phyloP scores from a whole-genome alignment of 2,888 invertebrate species.

The Mimachlamys varia region DNA sequence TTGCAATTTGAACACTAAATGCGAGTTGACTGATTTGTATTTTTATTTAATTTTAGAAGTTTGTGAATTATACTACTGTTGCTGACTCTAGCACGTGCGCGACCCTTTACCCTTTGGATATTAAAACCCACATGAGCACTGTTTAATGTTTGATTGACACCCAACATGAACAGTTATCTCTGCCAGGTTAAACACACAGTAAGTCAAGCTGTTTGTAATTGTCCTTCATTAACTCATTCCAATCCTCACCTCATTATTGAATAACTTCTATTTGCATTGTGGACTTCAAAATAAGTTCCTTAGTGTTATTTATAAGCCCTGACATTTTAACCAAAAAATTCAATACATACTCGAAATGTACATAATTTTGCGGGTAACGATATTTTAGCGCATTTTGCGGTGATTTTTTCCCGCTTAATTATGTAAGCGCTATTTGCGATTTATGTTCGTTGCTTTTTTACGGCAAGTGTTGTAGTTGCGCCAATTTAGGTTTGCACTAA shows the following conservation, averaged over 20 bases:
- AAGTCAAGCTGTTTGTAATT: background rate
- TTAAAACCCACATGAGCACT: background rate
- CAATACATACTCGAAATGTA: too few species aligned
- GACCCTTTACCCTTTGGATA: conserved; percentile 20
- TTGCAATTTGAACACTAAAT: too few species aligned
- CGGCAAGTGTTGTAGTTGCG: too few species aligned
- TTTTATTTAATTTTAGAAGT: background rate
- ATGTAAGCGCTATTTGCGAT: too few species aligned
- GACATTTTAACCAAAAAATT: too few species aligned
- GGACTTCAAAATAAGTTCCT: background rate
- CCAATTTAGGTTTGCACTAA: too few species aligned
- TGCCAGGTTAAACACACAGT: background rate
- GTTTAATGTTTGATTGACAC: background rate
- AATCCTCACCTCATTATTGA: background rate
- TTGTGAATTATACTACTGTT: background rate
- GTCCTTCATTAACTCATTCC: background rate
- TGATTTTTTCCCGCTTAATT: too few species aligned
- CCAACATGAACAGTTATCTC: background rate
- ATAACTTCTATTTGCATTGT: background rate
- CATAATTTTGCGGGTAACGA: too few species aligned
- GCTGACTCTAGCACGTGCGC: background rate
- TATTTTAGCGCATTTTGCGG: too few species aligned
- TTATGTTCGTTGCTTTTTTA: too few species aligned
- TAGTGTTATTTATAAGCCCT: too few species aligned
- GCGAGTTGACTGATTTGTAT: background rate